A percentile compares a stretch with the other conserved stretches of the same genome.
phyloP scores from a whole-genome alignment of 1,140 invertebrate species.

The Brachystomella parvula region DNA sequence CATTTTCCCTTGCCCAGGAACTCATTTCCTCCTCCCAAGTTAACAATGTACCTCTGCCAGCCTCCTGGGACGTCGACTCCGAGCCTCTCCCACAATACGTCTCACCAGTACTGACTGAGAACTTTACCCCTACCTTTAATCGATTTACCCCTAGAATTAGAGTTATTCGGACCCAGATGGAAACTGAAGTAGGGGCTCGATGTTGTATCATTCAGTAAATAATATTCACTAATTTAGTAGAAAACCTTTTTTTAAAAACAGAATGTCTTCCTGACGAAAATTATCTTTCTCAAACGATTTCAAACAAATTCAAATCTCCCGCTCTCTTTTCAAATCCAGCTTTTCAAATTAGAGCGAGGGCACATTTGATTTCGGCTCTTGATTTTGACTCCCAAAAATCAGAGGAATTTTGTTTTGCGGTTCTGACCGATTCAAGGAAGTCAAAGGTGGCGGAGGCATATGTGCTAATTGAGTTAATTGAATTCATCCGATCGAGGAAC shows the following conservation, averaged over 20 bases:
- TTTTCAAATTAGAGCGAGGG: neutral
- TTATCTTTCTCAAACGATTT: too few relatives aligned
- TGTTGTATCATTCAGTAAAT: neutral
- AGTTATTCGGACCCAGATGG: neutral
- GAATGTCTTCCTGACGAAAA: too few relatives aligned
- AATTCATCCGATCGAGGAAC: too few relatives aligned
- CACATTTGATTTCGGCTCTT: neutral
- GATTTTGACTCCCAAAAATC: neutral
- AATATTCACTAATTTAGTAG: neutral
- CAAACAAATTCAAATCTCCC: neutral
- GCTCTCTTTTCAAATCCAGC: neutral
- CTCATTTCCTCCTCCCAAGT: slow-evolving; percentile 14
- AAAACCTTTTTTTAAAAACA: neutral
- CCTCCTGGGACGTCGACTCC: slow-evolving; percentile 19
- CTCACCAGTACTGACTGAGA: slow-evolving; percentile 15
- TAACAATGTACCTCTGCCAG: slow-evolving; percentile 1
- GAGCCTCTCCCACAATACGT: slow-evolving; percentile 24
- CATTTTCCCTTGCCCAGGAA: slow-evolving; percentile 31
- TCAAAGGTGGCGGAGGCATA: too few relatives aligned
- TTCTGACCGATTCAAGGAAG: neutral
- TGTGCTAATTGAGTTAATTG: too few relatives aligned
- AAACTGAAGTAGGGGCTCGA: neutral
- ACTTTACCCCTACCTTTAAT: slow-evolving; percentile 1
- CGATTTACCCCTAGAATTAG: neutral
- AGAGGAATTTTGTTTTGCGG: neutral